phyloP scores from a whole-genome alignment of 2,888 invertebrate species.

The Furcula furcula region DNA sequence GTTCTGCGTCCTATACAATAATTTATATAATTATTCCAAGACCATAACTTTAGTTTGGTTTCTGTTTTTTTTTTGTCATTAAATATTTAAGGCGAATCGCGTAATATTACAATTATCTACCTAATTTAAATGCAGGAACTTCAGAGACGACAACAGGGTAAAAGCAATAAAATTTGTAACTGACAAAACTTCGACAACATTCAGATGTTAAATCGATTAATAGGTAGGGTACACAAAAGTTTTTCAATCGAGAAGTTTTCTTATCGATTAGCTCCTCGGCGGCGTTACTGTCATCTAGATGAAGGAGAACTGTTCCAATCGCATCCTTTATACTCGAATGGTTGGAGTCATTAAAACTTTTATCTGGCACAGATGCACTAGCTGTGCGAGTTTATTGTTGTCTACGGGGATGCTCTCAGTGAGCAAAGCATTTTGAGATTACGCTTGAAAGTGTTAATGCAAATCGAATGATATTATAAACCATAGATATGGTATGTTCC shows the following conservation, averaged over 20 bases:
- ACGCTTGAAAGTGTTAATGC: constrained; percentile 40
- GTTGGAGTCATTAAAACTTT: constrained; percentile 63
- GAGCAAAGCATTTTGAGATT: constrained; percentile 50
- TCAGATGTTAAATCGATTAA: constrained; percentile 34
- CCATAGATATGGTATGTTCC: no score
- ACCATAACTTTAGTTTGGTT: no score
- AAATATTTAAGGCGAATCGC: no score
- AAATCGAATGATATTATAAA: constrained; percentile 31
- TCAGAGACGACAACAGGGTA: background rate
- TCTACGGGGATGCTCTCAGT: constrained; percentile 48
- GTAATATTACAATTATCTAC: no score
- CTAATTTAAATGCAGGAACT: no score
- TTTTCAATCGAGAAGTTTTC: constrained; percentile 57
- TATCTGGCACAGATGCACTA: constrained; percentile 57
- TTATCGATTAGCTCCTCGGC: constrained; percentile 48
- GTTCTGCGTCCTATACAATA: no score
- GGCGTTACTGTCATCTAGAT: constrained; percentile 42
- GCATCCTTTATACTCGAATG: constrained; percentile 52
- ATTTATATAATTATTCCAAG: no score
- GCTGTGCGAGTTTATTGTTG: constrained; percentile 51
- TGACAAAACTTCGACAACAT: constrained; percentile 19
- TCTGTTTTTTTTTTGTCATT: no score
- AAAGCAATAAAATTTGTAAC: constrained; percentile 14
- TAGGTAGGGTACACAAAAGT: constrained; percentile 39
- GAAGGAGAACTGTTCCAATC: constrained; percentile 40